Percentiles rank a stretch among this genome's conserved stretches.
Conservation (phyloP, 2,888 invertebrate genomes). For the Globia sparganii region DNA sequence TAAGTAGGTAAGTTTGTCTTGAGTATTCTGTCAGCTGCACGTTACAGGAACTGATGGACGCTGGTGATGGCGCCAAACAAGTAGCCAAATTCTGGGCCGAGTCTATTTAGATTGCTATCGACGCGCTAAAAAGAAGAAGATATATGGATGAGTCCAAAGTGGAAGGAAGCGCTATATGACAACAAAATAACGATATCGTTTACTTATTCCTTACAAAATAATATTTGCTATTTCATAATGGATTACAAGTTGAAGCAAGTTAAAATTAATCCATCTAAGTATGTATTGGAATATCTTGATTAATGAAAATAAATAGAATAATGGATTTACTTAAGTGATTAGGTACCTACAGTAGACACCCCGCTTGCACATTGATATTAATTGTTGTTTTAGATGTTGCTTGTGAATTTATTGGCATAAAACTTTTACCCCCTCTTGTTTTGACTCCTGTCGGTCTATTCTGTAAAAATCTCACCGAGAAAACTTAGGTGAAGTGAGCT, state of each 20-base stretch:
- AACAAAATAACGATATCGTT: conserved; percentile 11
- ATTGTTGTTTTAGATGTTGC: conserved; percentile 23
- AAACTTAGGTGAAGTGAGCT: background rate
- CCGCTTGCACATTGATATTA: conserved; percentile 41
- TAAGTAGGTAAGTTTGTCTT: too few species aligned
- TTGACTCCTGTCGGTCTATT: background rate
- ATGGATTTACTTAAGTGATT: conserved; percentile 53
- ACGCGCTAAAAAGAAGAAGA: too few species aligned
- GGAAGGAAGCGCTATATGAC: background rate
- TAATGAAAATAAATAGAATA: conserved; percentile 49
- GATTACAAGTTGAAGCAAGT: conserved; percentile 44
- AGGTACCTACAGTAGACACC: conserved; percentile 10
- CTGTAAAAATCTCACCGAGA: background rate
- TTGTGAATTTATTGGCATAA: conserved; percentile 4
- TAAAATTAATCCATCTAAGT: conserved; percentile 40
- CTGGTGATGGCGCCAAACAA: too few species aligned
- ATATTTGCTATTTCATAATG: conserved; percentile 43
- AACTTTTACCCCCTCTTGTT: background rate
- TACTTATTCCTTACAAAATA: conserved; percentile 20
- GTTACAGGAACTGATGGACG: too few species aligned
- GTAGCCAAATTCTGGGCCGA: too few species aligned
- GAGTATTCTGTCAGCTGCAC: too few species aligned
- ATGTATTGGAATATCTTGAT: conserved; percentile 42
- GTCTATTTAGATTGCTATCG: too few species aligned
- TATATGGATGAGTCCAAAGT: too few species aligned